A percentile compares a stretch with the other conserved stretches of the same genome.
These are phyloP conservation scores for Plodia interpunctella DNA, from an alignment of 1,140 invertebrate genomes.

Conservation along the genomic window DNA sequence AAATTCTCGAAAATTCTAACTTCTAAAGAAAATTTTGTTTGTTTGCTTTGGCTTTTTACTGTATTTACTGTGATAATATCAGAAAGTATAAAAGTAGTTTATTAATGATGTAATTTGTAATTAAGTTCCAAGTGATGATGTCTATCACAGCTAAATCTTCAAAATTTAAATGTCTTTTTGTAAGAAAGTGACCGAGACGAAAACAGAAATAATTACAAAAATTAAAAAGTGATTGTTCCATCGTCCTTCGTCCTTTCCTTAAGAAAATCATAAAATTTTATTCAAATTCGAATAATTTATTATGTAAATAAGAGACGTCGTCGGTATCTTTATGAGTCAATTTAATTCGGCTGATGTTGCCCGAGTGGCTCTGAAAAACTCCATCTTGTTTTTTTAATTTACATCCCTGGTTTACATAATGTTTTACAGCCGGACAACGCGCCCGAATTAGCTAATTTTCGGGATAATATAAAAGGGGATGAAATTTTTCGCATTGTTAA, in stretches of 20 bases:
- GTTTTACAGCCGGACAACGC: not conserved
- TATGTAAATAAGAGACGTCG: not conserved
- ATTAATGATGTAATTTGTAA: no score
- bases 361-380: not conserved
- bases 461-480: not conserved
- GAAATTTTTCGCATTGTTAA: not conserved
- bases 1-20: no score
- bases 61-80: no score
- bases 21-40: no score
- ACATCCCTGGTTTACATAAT: not conserved
- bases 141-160: no score
- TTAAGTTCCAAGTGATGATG: no score
- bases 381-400: slow-evolving; percentile 7
- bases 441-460: not conserved
- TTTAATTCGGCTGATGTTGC: not conserved
- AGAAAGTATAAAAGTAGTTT: no score
- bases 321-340: not conserved
- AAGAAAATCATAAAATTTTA: not conserved
- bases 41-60: no score
- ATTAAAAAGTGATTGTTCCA: not conserved
- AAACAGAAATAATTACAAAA: not conserved
- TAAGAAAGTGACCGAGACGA: no score
- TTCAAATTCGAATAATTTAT: not conserved
- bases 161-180: no score
- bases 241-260: not conserved